Percentiles rank a stretch among this genome's conserved stretches.
Conservation (phyloP, 1,140 invertebrate species). For the Drosophila sulfurigaster region DNA sequence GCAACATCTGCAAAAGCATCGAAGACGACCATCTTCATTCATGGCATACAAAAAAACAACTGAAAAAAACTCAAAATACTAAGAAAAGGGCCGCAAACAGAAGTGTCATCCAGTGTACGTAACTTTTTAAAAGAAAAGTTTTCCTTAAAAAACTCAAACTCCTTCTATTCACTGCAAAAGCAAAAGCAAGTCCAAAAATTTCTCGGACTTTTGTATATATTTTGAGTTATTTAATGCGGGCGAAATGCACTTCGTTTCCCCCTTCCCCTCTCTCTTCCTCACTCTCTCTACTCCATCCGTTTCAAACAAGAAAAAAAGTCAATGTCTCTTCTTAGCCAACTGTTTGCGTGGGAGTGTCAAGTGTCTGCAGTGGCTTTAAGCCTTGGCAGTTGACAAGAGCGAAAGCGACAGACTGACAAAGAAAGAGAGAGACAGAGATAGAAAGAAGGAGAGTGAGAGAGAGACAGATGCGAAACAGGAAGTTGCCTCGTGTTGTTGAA, state of each 20-base stretch:
- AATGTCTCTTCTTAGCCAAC: slow-evolving; percentile 24
- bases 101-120: slow-evolving; percentile 79
- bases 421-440: neutral
- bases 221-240: slow-evolving; percentile 62
- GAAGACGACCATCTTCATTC: neutral
- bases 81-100: slow-evolving; percentile 31
- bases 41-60: neutral
- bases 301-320: slow-evolving; percentile 37
- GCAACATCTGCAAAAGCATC: slow-evolving; percentile 68
- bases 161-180: neutral
- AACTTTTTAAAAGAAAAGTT: slow-evolving; percentile 84
- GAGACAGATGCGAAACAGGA: neutral
- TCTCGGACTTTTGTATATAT: slow-evolving; percentile 54
- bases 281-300: too few species aligned
- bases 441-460: neutral
- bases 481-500: slow-evolving; percentile 16
- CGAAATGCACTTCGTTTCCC: slow-evolving; percentile 33
- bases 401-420: neutral
- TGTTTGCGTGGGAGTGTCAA: slow-evolving; percentile 35
- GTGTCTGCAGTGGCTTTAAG: slow-evolving; percentile 26
- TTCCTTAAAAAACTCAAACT: slow-evolving; percentile 30
- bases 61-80: too few species aligned
- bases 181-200: slow-evolving; percentile 14
- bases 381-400: slow-evolving; percentile 20
- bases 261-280: neutral